Base-by-base conservation (phyloP, 1,140 invertebrate species). In the Atta texana region DNA sequence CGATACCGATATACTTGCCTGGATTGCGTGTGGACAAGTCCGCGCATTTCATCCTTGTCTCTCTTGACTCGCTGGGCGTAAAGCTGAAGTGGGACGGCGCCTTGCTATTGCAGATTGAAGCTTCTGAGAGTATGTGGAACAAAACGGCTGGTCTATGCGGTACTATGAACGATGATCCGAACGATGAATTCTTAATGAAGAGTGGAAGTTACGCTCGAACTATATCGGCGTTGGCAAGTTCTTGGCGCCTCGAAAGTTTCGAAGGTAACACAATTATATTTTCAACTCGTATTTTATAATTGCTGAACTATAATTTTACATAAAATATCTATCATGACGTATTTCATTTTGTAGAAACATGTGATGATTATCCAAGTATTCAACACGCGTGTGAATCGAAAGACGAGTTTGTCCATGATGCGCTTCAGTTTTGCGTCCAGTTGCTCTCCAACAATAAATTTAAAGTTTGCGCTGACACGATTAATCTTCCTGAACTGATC, bases 111-210 rank as follows among this genome's bases (percentile, higher is more conserved):
- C 95, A 96, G 88, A 93, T 97, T 1, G 96, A 97, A 91, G 97
- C 96, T 0, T 96, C 96, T 5, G 96, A 97, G 51, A 96, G 95
- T 31, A 92, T 98, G 55, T 98, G 97, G 97, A 97, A 97, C 92
- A 96, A 96, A 89, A 97, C 97, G 0, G 96, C 96, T 87, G 98
- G 98, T 64, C 94, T 99, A 0, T 99, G 98, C 93, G 98, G 98
- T 0, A 96, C 94, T 5, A 95, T 98, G 77, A 97, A 98, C 94
- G 97, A 97, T 0, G 95, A 96, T 86, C 91, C 93, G 4, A 93
- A 94, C 6, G 97, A 98, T 91, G 98, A 99, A 93, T 96, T 98
- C 59, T 93, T 94, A 21, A 96, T 95, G 0, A 96, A 96, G 90
- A 96, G 96, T 78, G 96, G 96, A 2, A 94, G 90, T 14, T 82